phyloP scores from a whole-genome alignment of 2,888 invertebrate species.

The Pelosia muscerda region DNA sequence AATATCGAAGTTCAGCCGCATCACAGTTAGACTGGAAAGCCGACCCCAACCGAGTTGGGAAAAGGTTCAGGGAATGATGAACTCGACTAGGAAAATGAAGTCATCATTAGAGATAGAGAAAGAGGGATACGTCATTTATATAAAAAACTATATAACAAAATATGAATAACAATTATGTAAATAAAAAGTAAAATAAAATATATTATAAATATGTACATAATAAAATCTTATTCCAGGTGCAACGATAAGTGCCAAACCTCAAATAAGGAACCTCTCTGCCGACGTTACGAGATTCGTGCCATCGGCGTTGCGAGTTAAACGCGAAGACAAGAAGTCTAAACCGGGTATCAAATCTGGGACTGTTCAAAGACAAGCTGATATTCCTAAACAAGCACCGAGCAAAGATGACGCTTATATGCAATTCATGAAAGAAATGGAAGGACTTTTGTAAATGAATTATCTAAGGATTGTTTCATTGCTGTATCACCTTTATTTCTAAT shows the following conservation, averaged over 20 bases:
- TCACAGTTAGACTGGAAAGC: too few relatives aligned
- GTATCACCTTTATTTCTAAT: background rate
- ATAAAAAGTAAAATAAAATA: too few relatives aligned
- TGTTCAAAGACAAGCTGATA: conserved; percentile 83
- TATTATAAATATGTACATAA: too few relatives aligned
- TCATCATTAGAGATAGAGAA: too few relatives aligned
- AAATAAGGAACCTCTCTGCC: conserved; percentile 96
- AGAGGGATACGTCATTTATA: too few relatives aligned
- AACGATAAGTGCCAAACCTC: conserved; percentile 98
- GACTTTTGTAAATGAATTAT: conserved; percentile 88
- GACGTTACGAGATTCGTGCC: conserved; percentile 99
- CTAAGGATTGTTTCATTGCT: conserved; percentile 4
- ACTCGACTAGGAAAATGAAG: too few relatives aligned
- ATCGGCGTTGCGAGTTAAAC: conserved; percentile 95
- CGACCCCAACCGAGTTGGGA: too few relatives aligned
- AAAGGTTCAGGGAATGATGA: too few relatives aligned
- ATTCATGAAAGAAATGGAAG: conserved; percentile 99
- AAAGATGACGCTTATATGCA: conserved; percentile 99
- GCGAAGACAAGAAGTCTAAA: conserved; percentile 91
- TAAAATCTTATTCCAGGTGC: conserved; percentile 83
- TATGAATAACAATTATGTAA: too few relatives aligned
- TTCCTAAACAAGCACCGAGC: conserved; percentile 87
- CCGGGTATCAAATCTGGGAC: conserved; percentile 83
- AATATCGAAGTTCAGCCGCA: too few relatives aligned
- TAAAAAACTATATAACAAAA: too few relatives aligned